Base-by-base conservation (phyloP, 2,888 invertebrate species). In the Lasiommata megera region DNA sequence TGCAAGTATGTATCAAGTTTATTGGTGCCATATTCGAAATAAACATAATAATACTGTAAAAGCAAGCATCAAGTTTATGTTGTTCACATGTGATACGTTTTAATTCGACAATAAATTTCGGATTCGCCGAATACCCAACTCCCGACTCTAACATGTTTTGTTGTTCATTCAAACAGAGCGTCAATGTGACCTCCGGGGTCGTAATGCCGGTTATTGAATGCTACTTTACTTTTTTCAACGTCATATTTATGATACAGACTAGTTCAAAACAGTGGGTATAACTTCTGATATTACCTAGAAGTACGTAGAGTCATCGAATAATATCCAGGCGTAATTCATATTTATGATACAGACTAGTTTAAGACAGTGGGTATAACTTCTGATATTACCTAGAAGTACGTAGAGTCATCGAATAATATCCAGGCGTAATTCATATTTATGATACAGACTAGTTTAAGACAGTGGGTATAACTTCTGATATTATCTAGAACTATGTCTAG, bases 141-240 rank as follows among this genome's bases (percentile, higher is more conserved):
- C 36, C 3, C 6, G 28, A 48, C 16, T 48, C 57, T 51, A 53
- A 46, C 18, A 14, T 51, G 57, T 60, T 60, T 57, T 54, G 38
- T 60, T 57, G 43, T 50, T 48, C 40, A 29, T 28, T 31, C 31
- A 31, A 41, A 41, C 29, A 52, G 29, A 51, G 34, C 38, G 18
- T 50, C 60, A 60, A 54, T 60, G 60, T 60, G 60, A 60, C 60
- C 60, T 57, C 51, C 17, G 8, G 43, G 31, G 54, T 57, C 53
- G 54, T 44, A 38, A 51, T 50, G 41, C 34, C 40, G 40, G 31
- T 17, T 41, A 41, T 41, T 41, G 18, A 41, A 52, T 52, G 40
- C 52, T 50, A 38, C 50, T 51, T 51, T 29, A 52, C 5, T 52
- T 52, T 41, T 31, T 52, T 17, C 14, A 1, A 46, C 29, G 11